phyloP scores from a whole-genome alignment of 2,797 vertebrate genomes.

The Myoxocephalus aenaeus region DNA sequence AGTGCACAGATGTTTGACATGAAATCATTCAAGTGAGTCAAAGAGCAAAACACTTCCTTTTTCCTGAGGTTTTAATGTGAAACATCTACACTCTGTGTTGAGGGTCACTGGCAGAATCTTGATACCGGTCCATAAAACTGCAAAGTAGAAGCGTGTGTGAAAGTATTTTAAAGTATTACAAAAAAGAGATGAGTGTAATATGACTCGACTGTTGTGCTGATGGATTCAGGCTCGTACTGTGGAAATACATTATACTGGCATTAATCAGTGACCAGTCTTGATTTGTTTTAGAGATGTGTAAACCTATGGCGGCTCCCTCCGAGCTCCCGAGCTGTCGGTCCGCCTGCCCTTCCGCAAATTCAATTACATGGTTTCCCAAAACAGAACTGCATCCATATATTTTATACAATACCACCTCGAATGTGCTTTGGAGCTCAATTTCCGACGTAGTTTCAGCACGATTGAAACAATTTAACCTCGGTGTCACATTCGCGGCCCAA shows the following conservation, averaged over 20 bases:
- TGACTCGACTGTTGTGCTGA: neutral
- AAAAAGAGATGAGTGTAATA: neutral
- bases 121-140: neutral
- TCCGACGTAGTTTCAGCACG: conserved; percentile 16
- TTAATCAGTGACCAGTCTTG: neutral
- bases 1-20: neutral
- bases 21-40: neutral
- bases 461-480: conserved; percentile 52
- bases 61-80: neutral
- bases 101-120: neutral
- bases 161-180: no score
- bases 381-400: conserved; percentile 3
- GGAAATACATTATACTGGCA: neutral
- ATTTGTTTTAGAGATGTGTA: neutral
- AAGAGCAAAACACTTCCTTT: neutral
- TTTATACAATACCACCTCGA: conserved; percentile 4
- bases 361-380: conserved; percentile 21
- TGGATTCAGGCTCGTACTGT: neutral
- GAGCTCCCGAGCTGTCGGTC: neutral
- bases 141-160: neutral
- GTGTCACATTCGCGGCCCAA: conserved; percentile 56
- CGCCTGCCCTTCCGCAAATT: conserved; percentile 17
- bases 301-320: neutral
- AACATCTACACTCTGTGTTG: conserved; percentile 1
- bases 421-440: conserved; percentile 22